These are phyloP conservation scores for Agelaius tricolor DNA, from an alignment of 2,113 vertebrate genomes.

Conservation along the genomic window DNA sequence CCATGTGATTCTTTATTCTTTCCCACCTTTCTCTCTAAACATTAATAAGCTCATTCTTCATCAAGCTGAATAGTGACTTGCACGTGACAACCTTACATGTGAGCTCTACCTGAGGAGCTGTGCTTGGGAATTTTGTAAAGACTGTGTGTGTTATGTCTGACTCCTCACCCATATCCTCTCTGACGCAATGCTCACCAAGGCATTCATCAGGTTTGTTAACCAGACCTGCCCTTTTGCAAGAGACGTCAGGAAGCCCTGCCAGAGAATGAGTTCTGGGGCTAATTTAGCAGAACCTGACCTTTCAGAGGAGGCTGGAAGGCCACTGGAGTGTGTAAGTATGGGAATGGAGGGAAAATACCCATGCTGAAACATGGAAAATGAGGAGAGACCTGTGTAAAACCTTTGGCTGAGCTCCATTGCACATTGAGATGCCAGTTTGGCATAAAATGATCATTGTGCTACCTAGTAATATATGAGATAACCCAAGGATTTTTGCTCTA, in stretches of 20 bases:
- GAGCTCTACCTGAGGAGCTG: neutral
- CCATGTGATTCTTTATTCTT: neutral
- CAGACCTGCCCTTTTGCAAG: neutral
- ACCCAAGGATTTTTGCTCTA: neutral
- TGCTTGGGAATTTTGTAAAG: neutral
- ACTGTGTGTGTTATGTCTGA: neutral
- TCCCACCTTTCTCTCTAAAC: neutral
- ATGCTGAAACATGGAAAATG: neutral
- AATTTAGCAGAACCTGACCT: slow-evolving; percentile 17
- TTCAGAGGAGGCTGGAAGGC: neutral
- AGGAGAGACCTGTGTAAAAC: neutral
- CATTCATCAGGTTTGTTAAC: neutral
- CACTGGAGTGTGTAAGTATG: neutral
- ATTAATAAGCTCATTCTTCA: neutral
- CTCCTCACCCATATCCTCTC: neutral
- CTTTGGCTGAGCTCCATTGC: neutral
- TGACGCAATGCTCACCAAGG: neutral
- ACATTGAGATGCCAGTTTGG: neutral
- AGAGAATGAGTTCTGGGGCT: neutral
- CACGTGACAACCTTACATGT: neutral
- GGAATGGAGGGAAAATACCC: neutral
- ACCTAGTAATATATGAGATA: neutral
- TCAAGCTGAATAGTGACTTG: neutral
- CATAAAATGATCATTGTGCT: neutral
- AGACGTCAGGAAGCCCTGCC: neutral